Evolutionary conservation across 2,113 vertebrate species (phyloP).

Genomic region (Pomatorhinus ruficollis): DNA sequence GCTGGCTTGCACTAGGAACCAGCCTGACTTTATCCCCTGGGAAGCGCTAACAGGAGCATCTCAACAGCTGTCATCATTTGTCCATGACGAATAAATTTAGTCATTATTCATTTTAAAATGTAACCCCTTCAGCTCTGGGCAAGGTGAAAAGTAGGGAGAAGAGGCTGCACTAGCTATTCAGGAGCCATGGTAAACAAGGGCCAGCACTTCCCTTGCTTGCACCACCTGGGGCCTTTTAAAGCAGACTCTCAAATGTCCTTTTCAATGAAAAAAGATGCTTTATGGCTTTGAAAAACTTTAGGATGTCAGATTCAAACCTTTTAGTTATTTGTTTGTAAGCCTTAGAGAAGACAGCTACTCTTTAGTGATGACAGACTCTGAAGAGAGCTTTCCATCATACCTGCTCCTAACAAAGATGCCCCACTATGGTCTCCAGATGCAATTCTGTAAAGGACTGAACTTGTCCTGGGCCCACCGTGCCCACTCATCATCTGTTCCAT

Average conservation of each 20-base stretch:
- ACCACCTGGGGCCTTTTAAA: neutral
- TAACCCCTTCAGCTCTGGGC: slow-evolving; percentile 33
- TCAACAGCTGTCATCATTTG: slow-evolving; percentile 60
- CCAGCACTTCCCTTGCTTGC: neutral
- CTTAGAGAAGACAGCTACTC: neutral
- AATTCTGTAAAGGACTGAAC: neutral
- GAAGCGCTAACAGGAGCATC: slow-evolving; percentile 57
- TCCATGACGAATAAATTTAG: slow-evolving; percentile 52
- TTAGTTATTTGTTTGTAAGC: neutral
- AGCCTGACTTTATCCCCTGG: slow-evolving; percentile 53
- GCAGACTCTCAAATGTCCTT: neutral
- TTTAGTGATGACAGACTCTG: neutral
- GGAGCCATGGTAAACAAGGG: neutral
- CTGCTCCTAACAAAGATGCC: neutral
- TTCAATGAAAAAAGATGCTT: neutral
- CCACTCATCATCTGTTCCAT: no score
- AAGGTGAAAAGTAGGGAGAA: neutral
- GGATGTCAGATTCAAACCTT: neutral
- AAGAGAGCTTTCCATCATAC: neutral
- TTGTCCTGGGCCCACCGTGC: no score
- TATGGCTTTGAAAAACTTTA: neutral
- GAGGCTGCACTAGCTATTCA: neutral
- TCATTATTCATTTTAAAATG: slow-evolving; percentile 43
- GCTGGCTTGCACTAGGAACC: slow-evolving; percentile 16
- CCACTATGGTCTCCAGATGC: rapidly evolving